These are phyloP conservation scores for Hystrix cristata DNA, from an alignment of 2,113 vertebrate genomes.

Conservation along the genomic window DNA sequence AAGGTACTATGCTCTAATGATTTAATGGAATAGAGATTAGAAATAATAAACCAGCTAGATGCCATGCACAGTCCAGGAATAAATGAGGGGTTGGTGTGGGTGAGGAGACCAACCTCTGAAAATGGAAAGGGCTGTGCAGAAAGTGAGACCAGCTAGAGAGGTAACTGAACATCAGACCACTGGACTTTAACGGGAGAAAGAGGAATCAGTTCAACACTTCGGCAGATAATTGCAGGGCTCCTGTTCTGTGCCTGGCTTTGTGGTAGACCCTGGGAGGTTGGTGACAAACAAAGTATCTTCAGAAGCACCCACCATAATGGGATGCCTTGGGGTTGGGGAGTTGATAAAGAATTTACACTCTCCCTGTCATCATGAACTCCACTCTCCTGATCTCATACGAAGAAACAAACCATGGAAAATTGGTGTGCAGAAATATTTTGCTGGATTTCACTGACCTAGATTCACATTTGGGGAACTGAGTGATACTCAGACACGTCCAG, in stretches of 20 bases:
- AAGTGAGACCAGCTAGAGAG: neutral
- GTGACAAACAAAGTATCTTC: neutral
- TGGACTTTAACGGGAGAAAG: neutral
- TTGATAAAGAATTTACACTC: constrained; percentile 3
- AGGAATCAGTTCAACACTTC: neutral
- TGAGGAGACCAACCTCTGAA: neutral
- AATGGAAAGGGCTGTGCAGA: neutral
- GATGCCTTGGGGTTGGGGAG: neutral
- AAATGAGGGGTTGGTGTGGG: neutral
- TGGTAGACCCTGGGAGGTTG: neutral
- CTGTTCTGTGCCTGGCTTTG: neutral
- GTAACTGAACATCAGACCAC: neutral
- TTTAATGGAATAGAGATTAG: neutral
- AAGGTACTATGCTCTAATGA: neutral
- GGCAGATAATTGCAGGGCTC: neutral
- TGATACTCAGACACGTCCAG: constrained; percentile 21
- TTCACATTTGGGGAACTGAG: constrained; percentile 56
- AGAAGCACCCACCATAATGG: neutral
- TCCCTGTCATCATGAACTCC: neutral
- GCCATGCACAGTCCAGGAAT: neutral
- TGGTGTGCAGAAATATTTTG: neutral
- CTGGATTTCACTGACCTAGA: constrained; percentile 63
- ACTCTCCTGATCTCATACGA: neutral
- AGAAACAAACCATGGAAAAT: neutral
- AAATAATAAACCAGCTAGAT: neutral